These are phyloP conservation scores for Drosophila neocordata DNA, from an alignment of 1,140 invertebrate species.

Conservation along the genomic window DNA sequence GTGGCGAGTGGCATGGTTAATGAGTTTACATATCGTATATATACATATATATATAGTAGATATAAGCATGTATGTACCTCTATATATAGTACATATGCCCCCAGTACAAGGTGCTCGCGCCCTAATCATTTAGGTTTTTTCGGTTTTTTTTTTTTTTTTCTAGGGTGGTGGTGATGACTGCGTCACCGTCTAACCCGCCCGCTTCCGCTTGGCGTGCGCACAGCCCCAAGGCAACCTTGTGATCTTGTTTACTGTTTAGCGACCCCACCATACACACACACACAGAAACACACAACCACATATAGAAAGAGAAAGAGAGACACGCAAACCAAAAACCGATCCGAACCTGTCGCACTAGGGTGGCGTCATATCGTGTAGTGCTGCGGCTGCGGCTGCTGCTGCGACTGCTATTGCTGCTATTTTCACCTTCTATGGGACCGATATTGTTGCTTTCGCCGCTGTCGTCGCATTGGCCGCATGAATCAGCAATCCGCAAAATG, in stretches of 20 bases:
- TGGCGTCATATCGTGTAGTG: conserved; percentile 66
- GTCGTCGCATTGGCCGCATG: conserved; percentile 70
- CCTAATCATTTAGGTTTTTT: conserved; percentile 12
- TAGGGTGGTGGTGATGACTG: conserved; percentile 15
- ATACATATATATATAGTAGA: neutral
- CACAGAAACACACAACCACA: conserved; percentile 19
- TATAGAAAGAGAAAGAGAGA: conserved; percentile 15
- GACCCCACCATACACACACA: conserved; percentile 53
- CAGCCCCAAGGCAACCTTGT: conserved; percentile 70
- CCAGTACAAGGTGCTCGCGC: conserved; percentile 11
- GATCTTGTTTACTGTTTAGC: conserved; percentile 81
- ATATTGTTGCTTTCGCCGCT: conserved; percentile 18
- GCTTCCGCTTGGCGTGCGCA: conserved; percentile 78
- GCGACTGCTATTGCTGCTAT: conserved; percentile 60
- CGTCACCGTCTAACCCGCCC: conserved; percentile 38
- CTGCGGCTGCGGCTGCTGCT: conserved; percentile 36
- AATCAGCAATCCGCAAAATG: conserved; percentile 57
- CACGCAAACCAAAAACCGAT: conserved; percentile 25
- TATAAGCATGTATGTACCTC: neutral
- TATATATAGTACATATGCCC: neutral
- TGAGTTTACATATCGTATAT: conserved; percentile 34
- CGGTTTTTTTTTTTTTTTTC: conserved; percentile 2
- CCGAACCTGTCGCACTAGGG: conserved; percentile 71
- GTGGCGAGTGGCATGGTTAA: conserved; percentile 39
- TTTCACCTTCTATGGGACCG: conserved; percentile 77